A percentile compares a stretch with the other conserved stretches of the same genome.
Conservation (phyloP, 2,888 invertebrate species). For the Rhagophthalmus giganteus region DNA sequence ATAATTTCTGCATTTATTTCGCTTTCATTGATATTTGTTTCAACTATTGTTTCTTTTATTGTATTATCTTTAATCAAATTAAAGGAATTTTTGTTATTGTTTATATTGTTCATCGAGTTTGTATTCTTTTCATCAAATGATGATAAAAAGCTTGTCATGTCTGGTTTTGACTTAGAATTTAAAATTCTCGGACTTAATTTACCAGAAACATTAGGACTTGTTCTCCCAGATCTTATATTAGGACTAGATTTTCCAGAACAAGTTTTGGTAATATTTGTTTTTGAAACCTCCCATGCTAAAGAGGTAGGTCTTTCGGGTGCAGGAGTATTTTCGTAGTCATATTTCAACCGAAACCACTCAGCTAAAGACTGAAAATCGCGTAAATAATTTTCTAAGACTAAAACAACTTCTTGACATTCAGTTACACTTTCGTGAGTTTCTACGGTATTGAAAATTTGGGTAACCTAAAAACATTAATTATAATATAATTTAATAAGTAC, state of each 20-base stretch:
- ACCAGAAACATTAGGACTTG: constrained; percentile 63
- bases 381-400: constrained; percentile 92
- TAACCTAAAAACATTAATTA: constrained; percentile 64
- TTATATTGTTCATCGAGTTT: neutral
- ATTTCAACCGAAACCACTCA: constrained; percentile 91
- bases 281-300: constrained; percentile 94
- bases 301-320: constrained; percentile 84
- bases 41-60: neutral
- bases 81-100: neutral
- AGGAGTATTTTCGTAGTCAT: constrained; percentile 90
- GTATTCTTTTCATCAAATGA: constrained; percentile 2
- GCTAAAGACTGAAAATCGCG: constrained; percentile 92
- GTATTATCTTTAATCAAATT: neutral
- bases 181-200: constrained; percentile 66
- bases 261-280: constrained; percentile 64
- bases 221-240: constrained; percentile 60
- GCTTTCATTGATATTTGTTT: neutral
- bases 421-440: constrained; percentile 91
- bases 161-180: constrained; percentile 43
- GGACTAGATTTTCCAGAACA: constrained; percentile 55
- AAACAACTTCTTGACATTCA: constrained; percentile 94
- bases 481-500: neutral
- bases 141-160: constrained; percentile 54
- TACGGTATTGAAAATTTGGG: constrained; percentile 94
- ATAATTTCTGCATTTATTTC: neutral